Percentiles rank a stretch among this genome's conserved stretches.
These are phyloP conservation scores for Tragopan temminckii DNA, from an alignment of 2,797 vertebrate genomes.

Conservation along the genomic window DNA sequence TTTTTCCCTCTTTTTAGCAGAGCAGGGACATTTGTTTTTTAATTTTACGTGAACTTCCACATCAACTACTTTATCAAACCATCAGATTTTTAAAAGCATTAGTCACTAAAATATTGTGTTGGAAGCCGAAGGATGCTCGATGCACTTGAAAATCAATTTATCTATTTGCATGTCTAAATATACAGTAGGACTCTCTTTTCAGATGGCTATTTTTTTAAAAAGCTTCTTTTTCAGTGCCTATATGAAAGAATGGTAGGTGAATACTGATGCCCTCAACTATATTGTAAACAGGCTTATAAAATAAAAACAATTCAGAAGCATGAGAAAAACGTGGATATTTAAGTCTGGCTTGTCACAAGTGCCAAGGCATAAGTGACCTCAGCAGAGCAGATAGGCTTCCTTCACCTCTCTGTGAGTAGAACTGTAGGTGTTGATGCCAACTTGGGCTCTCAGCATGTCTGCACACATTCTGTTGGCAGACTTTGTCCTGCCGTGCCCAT, in stretches of 20 bases:
- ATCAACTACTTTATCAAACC: background rate
- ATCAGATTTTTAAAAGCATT: background rate
- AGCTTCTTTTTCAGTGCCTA: background rate
- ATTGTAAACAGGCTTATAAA: background rate
- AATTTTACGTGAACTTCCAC: background rate
- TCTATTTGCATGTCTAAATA: background rate
- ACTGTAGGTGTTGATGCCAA: accelerated
- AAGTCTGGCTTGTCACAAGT: background rate
- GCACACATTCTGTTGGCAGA: background rate
- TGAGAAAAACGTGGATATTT: background rate
- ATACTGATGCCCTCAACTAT: background rate
- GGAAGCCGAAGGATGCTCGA: background rate
- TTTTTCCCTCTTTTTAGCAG: background rate
- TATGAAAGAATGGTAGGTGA: background rate
- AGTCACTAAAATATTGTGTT: background rate
- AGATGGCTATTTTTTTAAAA: background rate
- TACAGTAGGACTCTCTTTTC: background rate
- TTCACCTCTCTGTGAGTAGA: background rate
- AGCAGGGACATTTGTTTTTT: background rate
- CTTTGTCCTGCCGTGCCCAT: background rate
- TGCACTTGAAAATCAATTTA: background rate
- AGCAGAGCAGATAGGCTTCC: background rate
- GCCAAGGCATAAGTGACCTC: background rate
- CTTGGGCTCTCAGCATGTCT: accelerated
- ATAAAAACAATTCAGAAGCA: background rate